Conservation (phyloP, 2,888 invertebrate species). For the Latheticus oryzae region DNA sequence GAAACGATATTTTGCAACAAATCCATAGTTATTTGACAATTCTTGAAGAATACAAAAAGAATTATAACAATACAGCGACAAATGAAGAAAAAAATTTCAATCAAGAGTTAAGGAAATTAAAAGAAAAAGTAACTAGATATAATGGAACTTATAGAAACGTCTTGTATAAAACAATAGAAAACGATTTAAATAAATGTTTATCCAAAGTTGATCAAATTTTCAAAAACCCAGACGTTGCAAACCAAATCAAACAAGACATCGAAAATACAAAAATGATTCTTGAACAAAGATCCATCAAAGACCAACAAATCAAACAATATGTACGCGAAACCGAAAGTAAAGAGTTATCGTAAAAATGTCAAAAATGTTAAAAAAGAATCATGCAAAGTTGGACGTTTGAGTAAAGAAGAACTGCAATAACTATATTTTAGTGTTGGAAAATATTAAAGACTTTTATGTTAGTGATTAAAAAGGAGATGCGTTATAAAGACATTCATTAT, state of each 20-base stretch:
- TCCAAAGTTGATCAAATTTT: slow-evolving; percentile 43
- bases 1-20: slow-evolving; percentile 45
- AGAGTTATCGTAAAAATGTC: slow-evolving; percentile 43
- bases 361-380: slow-evolving; percentile 49
- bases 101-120: slow-evolving; percentile 43
- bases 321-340: not conserved
- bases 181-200: slow-evolving; percentile 48
- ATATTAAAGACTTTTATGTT: slow-evolving; percentile 31
- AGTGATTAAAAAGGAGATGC: slow-evolving; percentile 12
- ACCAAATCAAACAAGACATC: slow-evolving; percentile 46
- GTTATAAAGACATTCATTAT: slow-evolving; percentile 29
- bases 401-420: slow-evolving; percentile 38
- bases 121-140: slow-evolving; percentile 50
- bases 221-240: slow-evolving; percentile 40
- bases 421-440: slow-evolving; percentile 30
- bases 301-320: slow-evolving; percentile 33
- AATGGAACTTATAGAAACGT: slow-evolving; percentile 52
- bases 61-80: not conserved
- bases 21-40: slow-evolving; percentile 34
- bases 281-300: slow-evolving; percentile 49
- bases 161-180: slow-evolving; percentile 51
- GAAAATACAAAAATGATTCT: slow-evolving; percentile 52
- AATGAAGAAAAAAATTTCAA: slow-evolving; percentile 35
- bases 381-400: slow-evolving; percentile 41
- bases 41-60: slow-evolving; percentile 35